A percentile compares a stretch with the other conserved stretches of the same genome.
phyloP scores from a whole-genome alignment of 2,113 vertebrate species.

The Phalacrocorax pelagicus region DNA sequence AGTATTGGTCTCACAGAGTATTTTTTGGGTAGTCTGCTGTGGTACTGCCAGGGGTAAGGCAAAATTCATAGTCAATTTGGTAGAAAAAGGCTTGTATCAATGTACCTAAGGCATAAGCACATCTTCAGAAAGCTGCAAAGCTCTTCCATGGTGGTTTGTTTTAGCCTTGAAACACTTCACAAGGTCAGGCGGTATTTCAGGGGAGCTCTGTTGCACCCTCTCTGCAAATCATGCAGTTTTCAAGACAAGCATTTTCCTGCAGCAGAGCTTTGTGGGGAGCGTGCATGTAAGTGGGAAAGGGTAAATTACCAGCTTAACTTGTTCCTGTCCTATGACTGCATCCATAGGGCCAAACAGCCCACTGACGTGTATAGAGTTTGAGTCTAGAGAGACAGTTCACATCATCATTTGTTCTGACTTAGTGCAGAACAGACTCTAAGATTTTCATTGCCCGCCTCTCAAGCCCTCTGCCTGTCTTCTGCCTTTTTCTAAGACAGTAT shows the following conservation, averaged over 20 bases:
- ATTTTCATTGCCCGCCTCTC: background rate
- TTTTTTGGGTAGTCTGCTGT: background rate
- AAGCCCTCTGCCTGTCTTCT: background rate
- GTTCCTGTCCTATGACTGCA: background rate
- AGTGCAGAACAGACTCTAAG: background rate
- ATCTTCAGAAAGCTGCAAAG: background rate
- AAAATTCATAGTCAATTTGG: background rate
- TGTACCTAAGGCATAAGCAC: background rate
- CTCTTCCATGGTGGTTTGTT: background rate
- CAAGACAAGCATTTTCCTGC: background rate
- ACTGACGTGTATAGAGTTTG: background rate
- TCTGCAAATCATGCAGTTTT: background rate
- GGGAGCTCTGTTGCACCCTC: background rate
- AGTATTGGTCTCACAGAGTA: background rate
- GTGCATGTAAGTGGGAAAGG: background rate
- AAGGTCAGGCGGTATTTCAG: background rate
- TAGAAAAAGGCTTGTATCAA: background rate
- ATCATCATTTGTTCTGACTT: background rate
- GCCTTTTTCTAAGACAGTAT: background rate
- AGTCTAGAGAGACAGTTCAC: background rate
- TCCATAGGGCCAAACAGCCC: background rate
- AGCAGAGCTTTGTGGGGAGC: background rate
- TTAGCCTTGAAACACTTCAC: background rate
- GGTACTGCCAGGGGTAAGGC: background rate
- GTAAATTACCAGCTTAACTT: background rate